Base-by-base conservation (phyloP, 2,888 invertebrate species). In the Tenthredo notha region DNA sequence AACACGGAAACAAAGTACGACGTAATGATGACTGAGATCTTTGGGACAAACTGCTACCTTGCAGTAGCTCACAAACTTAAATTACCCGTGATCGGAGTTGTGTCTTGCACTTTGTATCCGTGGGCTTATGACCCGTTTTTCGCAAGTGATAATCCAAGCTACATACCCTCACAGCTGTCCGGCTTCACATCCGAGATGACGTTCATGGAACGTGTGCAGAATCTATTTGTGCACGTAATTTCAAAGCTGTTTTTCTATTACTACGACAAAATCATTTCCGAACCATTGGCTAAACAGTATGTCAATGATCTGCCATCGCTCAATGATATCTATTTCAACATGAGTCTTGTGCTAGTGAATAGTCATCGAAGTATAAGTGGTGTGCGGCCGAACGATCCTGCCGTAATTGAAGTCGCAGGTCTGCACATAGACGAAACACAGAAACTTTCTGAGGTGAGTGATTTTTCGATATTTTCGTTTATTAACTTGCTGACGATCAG, bases 351-450 rank as follows among this genome's bases (percentile, higher is more conserved):
- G 43, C 50, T 75, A 29, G 75, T 75, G 2, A 75, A 75, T 15
- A 75, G 50, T 18, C 50, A 75, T 50, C 15, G 47, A 7, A 75
- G 75, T 25, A 75, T 75, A 9, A 33, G 50, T 12, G 75, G 75
- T 29, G 75, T 18, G 12, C 50, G 75, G n/a, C 50, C 29, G 0
- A 87, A 93, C 80, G 93, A 94, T 0, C 93, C 94, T 1, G 93
- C 94, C 85, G 92, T 95, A 12, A 89, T 95, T 58, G 94, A 95
- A 89, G 88, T 95, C 84, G 95, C 95, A 6, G 95, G 95, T 1
- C 89, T 94, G 85, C 94, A 94, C 65, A 40, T 85, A 18, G 43
- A 80, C 47, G 80, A 67, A 33, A 29, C 77, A 7, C 29, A 18
- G 6, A 0, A 15, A 12, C 77, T 77, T 1, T n/a, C 77, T 12